Conservation (phyloP, 2,888 invertebrate genomes). For the Drosophila cognata region DNA sequence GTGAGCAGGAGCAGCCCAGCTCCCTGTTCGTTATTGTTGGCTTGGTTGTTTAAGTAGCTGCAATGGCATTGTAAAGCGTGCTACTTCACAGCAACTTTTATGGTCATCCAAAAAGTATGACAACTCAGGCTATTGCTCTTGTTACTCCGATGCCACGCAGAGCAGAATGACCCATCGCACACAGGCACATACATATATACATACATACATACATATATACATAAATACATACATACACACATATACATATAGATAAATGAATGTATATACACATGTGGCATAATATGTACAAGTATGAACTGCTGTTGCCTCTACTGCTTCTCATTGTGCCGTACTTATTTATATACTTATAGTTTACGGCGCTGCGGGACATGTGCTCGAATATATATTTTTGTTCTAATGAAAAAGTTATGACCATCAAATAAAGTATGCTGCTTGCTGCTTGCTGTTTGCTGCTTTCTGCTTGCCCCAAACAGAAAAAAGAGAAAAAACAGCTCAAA, state of each 20-base stretch:
- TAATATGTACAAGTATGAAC: constrained; percentile 63
- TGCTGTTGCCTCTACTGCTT: constrained; percentile 40
- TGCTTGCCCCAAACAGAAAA: constrained; percentile 19
- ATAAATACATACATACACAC: constrained; percentile 26
- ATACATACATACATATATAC: constrained; percentile 9
- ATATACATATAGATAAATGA: constrained; percentile 4
- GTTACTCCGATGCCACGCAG: constrained; percentile 46
- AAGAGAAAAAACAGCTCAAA: constrained; percentile 55
- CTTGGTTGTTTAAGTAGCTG: constrained; percentile 56
- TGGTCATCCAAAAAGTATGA: constrained; percentile 81
- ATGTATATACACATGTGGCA: constrained; percentile 44
- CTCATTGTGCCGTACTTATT: constrained; percentile 68
- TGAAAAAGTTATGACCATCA: constrained; percentile 80
- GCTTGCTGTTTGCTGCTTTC: constrained; percentile 23
- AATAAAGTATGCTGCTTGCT: constrained; percentile 79
- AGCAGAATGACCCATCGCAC: constrained; percentile 17
- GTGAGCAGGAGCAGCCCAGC: constrained; percentile 9
- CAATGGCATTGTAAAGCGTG: constrained; percentile 69
- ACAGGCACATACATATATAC: constrained; percentile 15
- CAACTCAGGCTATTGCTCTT: constrained; percentile 74
- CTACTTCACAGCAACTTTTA: constrained; percentile 78
- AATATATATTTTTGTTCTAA: constrained; percentile 80
- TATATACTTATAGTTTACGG: constrained; percentile 79
- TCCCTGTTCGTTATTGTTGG: constrained; percentile 27
- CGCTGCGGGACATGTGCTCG: constrained; percentile 79